Evolutionary conservation across 2,113 vertebrate species (phyloP), one percentile per base, ranked within the genome.

Genomic region (Melozone crissalis): DNA sequence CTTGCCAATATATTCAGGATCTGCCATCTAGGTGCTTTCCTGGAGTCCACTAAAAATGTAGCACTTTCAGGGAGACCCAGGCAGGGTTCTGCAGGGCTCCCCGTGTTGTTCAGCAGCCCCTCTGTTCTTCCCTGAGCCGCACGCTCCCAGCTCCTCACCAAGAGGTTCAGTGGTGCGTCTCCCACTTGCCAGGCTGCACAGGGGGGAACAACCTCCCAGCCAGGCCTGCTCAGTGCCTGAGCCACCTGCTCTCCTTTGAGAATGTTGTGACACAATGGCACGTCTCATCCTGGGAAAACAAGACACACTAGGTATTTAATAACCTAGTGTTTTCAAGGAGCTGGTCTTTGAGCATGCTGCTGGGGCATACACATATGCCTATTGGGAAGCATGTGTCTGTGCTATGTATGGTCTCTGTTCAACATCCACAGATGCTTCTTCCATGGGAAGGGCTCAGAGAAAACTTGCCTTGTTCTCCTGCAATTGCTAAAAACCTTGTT

Each of bases 81-180:
- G 35, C 31, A 85, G 27, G 19, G 43, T 7, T 74, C 23, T 39
- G 33, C 12, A 41, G 41, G 41, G 41, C 41, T 43, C 9, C 31
- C 20, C 0, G 0, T 2, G 3, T 9, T 65, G 63, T 35, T 75
- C 62, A 22, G 39, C 62, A 55, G 39, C 13, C 30, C 57, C 15
- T 43, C 9, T 1, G 4, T 37, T 69, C 8, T 33, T 54, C 33
- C 39, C 10, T n/a, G 26, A 68, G 15, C 26, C 1, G 0, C 5
- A 12, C 0, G 0, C 30, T 79, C 39, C 31, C 31, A 51, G 33
- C 11, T 72, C 20, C 52, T 39, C 52, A 49, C 22, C 19, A 49
- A 14, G 30, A 43, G 5, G 2, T 15, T 85, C 52, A 10, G 5
- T 13, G 72, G 8, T 15, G 33, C 6, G 2, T 16, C 28, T 79